Base-by-base conservation (phyloP, 2,797 vertebrate species). In the Anguilla obscura region DNA sequence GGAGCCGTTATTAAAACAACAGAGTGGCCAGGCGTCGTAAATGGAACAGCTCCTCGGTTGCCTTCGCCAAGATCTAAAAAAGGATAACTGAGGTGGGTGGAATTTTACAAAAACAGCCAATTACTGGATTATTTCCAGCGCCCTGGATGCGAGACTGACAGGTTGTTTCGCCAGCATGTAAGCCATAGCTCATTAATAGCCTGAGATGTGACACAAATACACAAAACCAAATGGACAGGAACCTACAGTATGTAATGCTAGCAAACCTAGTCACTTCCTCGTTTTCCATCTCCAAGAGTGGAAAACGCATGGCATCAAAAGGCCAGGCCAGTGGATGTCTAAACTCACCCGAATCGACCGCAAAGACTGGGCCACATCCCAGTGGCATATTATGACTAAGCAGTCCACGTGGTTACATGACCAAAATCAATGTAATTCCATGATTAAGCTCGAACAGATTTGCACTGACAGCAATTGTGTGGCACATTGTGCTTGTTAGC, bases 1-100 rank as follows among this genome's bases (percentile, higher is more conserved):
- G 83, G 87, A 63, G 40, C 83, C 40, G 52, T 85, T 16, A 60
- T 85, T 85, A 85, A 87, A 87, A 63, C 54, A 85, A 7, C 24
- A 6, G 69, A 71, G 16, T 40, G 66, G 84, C 58, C 54, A 52
- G 82, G 84, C 85, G 71, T 16, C 30, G 66, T 76, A 58, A 40
- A 69, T 36, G 85, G 86, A 84, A 60, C 30, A 74, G 60, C 18
- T 71, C 82, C 63, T 71, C 48, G 30, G 21, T 52, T 7, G 5
- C 21, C 36, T 52, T 69, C 16, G 18, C 40, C 36, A 71, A 52
- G 10, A 36, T 71, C 85, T 69, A 36, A 86, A 74, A 50, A 85
- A 60, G 33, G 58, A 63, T 12, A 1, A 33, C 21, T 50, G n/a
- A 69, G 40, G 86, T 21, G 14, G 27, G 16, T 27, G 52, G 10